These are phyloP conservation scores for Nebria brevicollis DNA, from an alignment of 2,888 invertebrate genomes.

Conservation along the genomic window DNA sequence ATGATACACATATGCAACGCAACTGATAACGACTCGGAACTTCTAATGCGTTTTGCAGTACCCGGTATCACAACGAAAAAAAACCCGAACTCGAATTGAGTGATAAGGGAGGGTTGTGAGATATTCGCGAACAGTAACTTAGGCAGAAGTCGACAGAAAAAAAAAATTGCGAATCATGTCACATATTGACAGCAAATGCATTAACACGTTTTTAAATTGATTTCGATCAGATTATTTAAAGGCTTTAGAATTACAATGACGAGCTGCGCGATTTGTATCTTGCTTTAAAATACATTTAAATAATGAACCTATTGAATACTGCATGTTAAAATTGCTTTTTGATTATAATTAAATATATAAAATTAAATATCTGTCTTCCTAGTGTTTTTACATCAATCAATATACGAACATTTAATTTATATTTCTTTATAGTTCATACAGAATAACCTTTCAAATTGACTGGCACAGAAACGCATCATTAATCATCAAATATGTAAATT, in stretches of 20 bases:
- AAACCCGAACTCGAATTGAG: conserved; percentile 7
- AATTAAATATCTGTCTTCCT: background rate
- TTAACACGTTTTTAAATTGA: background rate
- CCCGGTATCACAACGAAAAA: conserved; percentile 30
- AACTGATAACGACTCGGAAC: conserved; percentile 28
- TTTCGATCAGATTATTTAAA: no score
- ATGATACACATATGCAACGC: background rate
- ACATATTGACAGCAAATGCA: background rate
- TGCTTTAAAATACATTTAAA: background rate
- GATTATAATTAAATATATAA: background rate
- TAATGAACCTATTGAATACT: background rate
- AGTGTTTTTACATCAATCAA: background rate
- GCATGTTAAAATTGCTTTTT: background rate
- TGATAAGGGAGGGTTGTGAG: conserved; percentile 27
- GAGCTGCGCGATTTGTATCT: no score
- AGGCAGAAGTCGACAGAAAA: background rate
- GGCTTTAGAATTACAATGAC: no score
- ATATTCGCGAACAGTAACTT: conserved; percentile 25
- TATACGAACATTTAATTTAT: background rate
- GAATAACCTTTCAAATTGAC: background rate
- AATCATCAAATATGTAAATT: background rate
- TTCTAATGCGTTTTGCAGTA: conserved; percentile 32
- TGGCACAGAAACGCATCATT: background rate
- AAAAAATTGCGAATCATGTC: background rate
- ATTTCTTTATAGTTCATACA: background rate